A percentile compares a stretch with the other conserved stretches of the same genome.
These are phyloP conservation scores for Melanostoma scalare DNA, from an alignment of 2,888 invertebrate species.

Conservation along the genomic window DNA sequence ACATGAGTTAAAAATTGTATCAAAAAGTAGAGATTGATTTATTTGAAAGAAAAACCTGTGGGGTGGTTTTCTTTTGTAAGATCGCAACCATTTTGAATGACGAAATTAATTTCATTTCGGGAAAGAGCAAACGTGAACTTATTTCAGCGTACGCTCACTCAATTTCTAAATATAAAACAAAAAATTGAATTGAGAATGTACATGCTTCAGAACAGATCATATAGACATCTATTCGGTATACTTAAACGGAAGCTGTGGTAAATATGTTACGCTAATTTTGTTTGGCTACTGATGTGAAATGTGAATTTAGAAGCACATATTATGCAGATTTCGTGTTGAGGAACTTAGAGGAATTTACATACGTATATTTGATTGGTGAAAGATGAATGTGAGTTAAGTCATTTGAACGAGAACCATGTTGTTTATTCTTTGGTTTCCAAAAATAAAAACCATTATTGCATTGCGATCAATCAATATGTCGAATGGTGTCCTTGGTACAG, in stretches of 20 bases:
- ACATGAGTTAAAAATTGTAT: neutral
- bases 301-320: conserved; percentile 2
- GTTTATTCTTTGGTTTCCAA: neutral
- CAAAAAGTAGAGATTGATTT: conserved; percentile 2
- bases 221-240: neutral
- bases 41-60: conserved; percentile 1
- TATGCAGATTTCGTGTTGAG: conserved; percentile 43
- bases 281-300: neutral
- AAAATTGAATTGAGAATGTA: conserved; percentile 21
- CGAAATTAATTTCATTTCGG: conserved; percentile 6
- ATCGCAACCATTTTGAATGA: conserved; percentile 10
- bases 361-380: neutral
- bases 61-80: neutral
- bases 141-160: conserved; percentile 56
- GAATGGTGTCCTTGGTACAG: conserved; percentile 6
- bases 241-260: conserved; percentile 37
- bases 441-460: conserved; percentile 1
- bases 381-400: neutral
- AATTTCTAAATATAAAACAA: conserved; percentile 60
- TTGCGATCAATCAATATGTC: conserved; percentile 48
- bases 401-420: neutral
- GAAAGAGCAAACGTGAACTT: conserved; percentile 30
- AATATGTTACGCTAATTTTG: neutral
- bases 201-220: conserved; percentile 24
- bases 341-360: neutral